Conservation (phyloP, 2,888 invertebrate genomes). For the Dasysyrphus tricinctus region DNA sequence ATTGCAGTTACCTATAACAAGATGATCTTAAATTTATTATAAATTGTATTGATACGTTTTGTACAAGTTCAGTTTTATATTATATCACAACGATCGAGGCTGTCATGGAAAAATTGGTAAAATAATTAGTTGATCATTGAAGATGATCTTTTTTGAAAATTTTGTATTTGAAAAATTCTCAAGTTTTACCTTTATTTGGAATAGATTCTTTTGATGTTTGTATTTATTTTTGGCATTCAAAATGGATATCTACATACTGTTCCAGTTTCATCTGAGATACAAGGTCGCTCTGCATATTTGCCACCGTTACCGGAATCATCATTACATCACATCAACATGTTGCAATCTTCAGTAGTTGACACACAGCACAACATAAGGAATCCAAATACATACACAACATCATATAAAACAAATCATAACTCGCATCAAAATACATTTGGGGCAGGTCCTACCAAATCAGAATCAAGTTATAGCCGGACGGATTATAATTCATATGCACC, state of each 20-base stretch:
- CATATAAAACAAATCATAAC: constrained; percentile 62
- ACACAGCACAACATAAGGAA: constrained; percentile 9
- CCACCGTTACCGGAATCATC: constrained; percentile 42
- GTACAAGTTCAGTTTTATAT: not conserved
- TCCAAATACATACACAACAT: constrained; percentile 49
- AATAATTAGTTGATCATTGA: not conserved
- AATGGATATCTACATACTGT: constrained; percentile 36
- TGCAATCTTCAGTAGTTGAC: constrained; percentile 42
- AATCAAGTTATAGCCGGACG: constrained; percentile 55
- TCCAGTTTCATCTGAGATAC: constrained; percentile 14
- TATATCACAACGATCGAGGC: not conserved
- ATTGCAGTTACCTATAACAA: not conserved
- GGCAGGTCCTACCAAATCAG: constrained; percentile 39
- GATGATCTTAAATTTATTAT: not conserved
- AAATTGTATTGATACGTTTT: not conserved
- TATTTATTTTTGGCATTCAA: constrained; percentile 30
- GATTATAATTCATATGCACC: constrained; percentile 76
- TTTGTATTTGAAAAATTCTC: not conserved
- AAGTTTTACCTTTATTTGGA: not conserved
- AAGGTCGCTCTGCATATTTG: constrained; percentile 44
- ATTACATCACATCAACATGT: constrained; percentile 8
- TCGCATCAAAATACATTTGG: constrained; percentile 4
- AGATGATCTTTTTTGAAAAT: too few species aligned
- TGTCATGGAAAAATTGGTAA: not conserved
- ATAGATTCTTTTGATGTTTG: constrained; percentile 48